phyloP scores from a whole-genome alignment of 2,888 invertebrate genomes.

The Arrhopalites spinosus region DNA sequence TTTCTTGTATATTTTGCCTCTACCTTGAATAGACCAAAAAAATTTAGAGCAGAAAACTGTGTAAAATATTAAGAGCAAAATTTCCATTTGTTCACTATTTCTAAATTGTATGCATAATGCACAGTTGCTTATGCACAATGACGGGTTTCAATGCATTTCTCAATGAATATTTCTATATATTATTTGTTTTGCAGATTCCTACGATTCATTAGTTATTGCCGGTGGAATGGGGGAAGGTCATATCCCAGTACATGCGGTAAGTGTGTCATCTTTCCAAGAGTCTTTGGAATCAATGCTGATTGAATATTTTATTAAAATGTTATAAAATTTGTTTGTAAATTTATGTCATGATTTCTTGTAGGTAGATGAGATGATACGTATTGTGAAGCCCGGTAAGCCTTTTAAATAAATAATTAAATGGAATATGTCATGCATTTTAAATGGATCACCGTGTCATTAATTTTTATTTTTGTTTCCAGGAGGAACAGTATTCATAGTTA shows the following conservation, averaged over 20 bases:
- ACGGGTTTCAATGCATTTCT: no score
- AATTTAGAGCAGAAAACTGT: background rate
- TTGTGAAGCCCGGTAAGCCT: slow-evolving; percentile 57
- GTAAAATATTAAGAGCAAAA: background rate
- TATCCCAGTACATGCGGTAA: slow-evolving; percentile 56
- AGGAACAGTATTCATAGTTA: slow-evolving; percentile 58
- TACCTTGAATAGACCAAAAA: background rate
- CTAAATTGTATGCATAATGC: no score
- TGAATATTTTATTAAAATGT: no score
- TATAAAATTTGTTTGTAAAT: no score
- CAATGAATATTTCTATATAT: background rate
- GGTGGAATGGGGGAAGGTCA: slow-evolving; percentile 59
- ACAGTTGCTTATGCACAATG: no score
- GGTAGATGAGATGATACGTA: slow-evolving; percentile 57
- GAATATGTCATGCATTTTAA: background rate
- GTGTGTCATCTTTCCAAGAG: no score
- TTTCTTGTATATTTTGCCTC: background rate
- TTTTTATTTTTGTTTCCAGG: slow-evolving; percentile 50
- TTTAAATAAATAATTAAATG: background rate
- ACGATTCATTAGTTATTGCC: slow-evolving; percentile 57
- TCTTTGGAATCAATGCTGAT: no score
- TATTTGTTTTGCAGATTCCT: slow-evolving; percentile 54
- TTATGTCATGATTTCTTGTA: no score
- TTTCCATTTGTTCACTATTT: no score
- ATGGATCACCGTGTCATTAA: background rate